phyloP scores from a whole-genome alignment of 1,140 invertebrate species.

The Leptinotarsa undecemlineata region DNA sequence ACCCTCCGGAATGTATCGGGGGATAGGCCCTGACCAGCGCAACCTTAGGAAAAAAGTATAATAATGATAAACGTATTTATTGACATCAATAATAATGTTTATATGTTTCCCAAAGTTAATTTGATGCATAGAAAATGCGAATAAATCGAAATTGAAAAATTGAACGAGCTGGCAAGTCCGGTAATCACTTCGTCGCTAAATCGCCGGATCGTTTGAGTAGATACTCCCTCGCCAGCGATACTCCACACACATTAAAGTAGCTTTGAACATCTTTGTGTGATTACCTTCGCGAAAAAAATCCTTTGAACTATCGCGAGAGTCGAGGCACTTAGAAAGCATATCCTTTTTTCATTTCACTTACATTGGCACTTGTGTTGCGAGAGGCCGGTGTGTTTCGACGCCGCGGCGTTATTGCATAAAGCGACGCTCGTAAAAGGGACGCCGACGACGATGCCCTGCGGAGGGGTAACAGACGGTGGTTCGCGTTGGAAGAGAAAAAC shows the following conservation, averaged over 20 bases:
- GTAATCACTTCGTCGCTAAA: not conserved
- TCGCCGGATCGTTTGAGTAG: not conserved
- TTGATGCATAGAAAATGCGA: too few relatives aligned
- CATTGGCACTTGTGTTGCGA: conserved; percentile 26
- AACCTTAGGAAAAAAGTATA: too few relatives aligned
- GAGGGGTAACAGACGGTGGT: not conserved
- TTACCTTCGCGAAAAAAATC: conserved; percentile 23
- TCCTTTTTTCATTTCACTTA: conserved; percentile 32
- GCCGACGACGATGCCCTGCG: conserved; percentile 12
- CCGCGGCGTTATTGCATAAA: conserved; percentile 30
- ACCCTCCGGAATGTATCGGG: too few relatives aligned
- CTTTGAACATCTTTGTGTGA: conserved; percentile 23
- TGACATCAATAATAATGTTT: too few relatives aligned
- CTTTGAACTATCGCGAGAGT: conserved; percentile 30
- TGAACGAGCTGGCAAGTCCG: not conserved
- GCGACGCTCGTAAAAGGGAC: conserved; percentile 19
- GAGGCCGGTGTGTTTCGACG: conserved; percentile 13
- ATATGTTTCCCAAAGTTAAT: too few relatives aligned
- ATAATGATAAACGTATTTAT: too few relatives aligned
- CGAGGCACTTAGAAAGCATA: conserved; percentile 29
- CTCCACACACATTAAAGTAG: conserved; percentile 20
- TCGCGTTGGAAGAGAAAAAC: too few relatives aligned
- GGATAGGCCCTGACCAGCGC: too few relatives aligned
- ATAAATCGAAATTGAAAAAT: too few relatives aligned
- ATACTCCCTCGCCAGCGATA: not conserved